These are phyloP conservation scores for Aix galericulata DNA, from an alignment of 2,113 vertebrate genomes.

Conservation along the genomic window DNA sequence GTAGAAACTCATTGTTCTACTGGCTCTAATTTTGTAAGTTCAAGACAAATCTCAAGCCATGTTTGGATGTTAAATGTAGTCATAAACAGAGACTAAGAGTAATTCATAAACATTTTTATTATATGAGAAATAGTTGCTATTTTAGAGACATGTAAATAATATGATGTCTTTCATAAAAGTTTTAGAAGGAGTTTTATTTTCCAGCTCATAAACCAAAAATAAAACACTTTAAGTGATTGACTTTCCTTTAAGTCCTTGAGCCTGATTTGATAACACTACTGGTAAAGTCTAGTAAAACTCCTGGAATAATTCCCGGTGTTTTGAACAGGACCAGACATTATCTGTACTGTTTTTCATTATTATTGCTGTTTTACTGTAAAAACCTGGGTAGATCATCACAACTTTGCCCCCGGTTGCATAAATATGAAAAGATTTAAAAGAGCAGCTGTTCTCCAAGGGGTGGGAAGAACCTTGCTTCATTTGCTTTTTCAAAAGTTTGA, in stretches of 20 bases:
- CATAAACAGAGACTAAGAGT: background rate
- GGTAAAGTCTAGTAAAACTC: background rate
- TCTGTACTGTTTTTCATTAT: background rate
- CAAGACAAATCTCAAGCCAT: background rate
- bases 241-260: slow-evolving; percentile 19
- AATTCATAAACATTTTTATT: slow-evolving; percentile 21
- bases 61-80: background rate
- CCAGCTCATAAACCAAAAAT: slow-evolving; percentile 24
- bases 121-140: background rate
- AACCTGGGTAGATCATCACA: background rate
- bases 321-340: background rate
- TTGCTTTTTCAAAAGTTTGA: background rate
- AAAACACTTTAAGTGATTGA: slow-evolving; percentile 12
- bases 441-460: background rate
- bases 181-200: slow-evolving; percentile 20
- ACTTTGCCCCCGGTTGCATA: background rate
- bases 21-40: background rate
- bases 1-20: background rate
- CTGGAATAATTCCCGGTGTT: slow-evolving; percentile 8
- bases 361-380: background rate
- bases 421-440: background rate
- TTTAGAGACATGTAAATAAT: slow-evolving; percentile 23
- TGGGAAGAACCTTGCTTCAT: background rate
- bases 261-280: background rate
- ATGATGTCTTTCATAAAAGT: background rate